phyloP scores from a whole-genome alignment of 2,888 invertebrate species.

The Perizoma affinitatum region DNA sequence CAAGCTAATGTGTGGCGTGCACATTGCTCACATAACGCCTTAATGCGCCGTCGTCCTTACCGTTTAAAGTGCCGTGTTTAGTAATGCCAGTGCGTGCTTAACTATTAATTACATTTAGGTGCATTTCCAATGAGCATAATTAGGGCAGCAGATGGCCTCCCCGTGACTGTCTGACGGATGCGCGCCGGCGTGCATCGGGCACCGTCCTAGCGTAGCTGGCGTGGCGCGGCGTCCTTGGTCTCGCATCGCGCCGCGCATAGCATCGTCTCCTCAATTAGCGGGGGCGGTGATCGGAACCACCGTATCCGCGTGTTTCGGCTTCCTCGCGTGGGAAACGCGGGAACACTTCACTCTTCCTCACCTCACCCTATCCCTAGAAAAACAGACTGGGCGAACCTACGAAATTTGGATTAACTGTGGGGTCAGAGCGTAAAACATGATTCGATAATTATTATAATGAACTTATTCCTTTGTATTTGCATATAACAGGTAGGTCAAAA shows the following conservation, averaged over 20 bases:
- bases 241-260: slow-evolving; percentile 37
- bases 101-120: slow-evolving; percentile 26
- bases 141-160: slow-evolving; percentile 31
- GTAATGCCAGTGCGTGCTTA: slow-evolving; percentile 20
- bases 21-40: slow-evolving; percentile 11
- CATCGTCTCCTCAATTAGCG: slow-evolving; percentile 71
- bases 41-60: slow-evolving; percentile 4
- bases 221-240: slow-evolving; percentile 36
- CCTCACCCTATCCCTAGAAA: slow-evolving; percentile 34
- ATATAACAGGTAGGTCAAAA: slow-evolving; percentile 3
- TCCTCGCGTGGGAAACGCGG: slow-evolving; percentile 66
- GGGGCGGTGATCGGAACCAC: slow-evolving; percentile 77
- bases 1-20: slow-evolving; percentile 13
- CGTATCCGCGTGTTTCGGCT: slow-evolving; percentile 65
- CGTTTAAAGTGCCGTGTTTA: slow-evolving; percentile 6
- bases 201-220: slow-evolving; percentile 17
- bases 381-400: slow-evolving; percentile 35
- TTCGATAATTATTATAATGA: slow-evolving; percentile 6
- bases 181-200: slow-evolving; percentile 28
- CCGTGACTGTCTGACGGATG: slow-evolving; percentile 21
- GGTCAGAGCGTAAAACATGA: slow-evolving; percentile 9
- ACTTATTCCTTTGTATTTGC: slow-evolving; percentile 5
- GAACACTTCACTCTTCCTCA: slow-evolving; percentile 51
- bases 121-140: slow-evolving; percentile 25
- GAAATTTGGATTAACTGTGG: slow-evolving; percentile 20